Base-by-base conservation (phyloP, 2,797 vertebrate species). In the Melanotaenia pygmaea region DNA sequence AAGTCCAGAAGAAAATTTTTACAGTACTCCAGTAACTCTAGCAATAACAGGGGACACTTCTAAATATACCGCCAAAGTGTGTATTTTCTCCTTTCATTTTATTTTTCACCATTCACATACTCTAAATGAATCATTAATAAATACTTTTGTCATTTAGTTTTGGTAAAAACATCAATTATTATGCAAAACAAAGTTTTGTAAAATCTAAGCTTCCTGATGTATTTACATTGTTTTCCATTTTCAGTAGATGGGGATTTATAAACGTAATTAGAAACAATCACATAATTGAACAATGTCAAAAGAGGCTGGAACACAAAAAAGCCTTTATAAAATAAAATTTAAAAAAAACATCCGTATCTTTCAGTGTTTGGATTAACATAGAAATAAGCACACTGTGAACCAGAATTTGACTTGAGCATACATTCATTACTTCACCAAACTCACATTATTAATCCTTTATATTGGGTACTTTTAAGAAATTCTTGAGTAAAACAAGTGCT, bases 371-470 rank as follows among this genome's bases (percentile, higher is more conserved):
- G 45, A 66, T 56, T 63, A 24, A 70, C 53, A 24, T 65, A 11
- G 43, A 58, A 47, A 62, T 54, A 35, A 40, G 47, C 26, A 50
- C 40, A 3, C 11, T 61, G 18, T 51, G 30, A 64, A 32, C n/a
- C 13, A 45, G 11, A 12, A 26, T 76, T 51, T 60, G 9, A 63
- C n/a, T 51, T 50, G 2, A 26, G 11, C 18, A 45, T 65, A 50
- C 32, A 45, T 40, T 62, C 28, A 47, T 58, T 57, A 60, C n/a
- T 57, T 34, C 63, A 75, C 70, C 1, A 28, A 70, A 70, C 32
- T 58, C 18, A 72, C 74, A 69, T 72, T 50, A 68, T 66, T 22
- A 56, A 70, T 51, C 9, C 16, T 20, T 68, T 54, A 76, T 26
- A 62, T 77, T 38, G 7, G 22, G 10, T 37, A 64, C 30, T 59